These are phyloP conservation scores for Centropus bengalensis DNA, from an alignment of 2,113 vertebrate species.

Conservation along the genomic window DNA sequence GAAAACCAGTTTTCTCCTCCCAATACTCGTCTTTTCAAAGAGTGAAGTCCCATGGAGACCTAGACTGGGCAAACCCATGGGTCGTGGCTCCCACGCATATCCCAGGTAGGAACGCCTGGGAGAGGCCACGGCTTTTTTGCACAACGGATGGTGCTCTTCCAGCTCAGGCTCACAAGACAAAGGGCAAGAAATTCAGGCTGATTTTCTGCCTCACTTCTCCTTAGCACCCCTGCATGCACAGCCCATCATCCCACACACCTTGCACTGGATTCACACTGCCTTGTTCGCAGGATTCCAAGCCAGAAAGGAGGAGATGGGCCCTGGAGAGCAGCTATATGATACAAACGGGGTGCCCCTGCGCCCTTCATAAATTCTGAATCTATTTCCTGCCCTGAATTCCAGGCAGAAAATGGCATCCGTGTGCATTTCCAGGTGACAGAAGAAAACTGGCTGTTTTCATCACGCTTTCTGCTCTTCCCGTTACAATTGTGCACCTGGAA, in stretches of 20 bases:
- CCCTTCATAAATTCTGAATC: not conserved
- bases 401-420: constrained; percentile 57
- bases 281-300: not conserved
- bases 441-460: constrained; percentile 32
- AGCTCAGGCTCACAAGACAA: not conserved
- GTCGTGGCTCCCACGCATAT: rapidly evolving
- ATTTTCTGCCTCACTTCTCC: not conserved
- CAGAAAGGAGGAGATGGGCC: not conserved
- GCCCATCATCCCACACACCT: not conserved
- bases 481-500: constrained; percentile 55
- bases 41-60: not conserved
- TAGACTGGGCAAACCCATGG: not conserved
- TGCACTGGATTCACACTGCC: not conserved
- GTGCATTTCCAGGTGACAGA: constrained; percentile 42
- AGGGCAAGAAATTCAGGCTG: not conserved
- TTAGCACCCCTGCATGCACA: not conserved
- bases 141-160: not conserved
- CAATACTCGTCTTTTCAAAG: not conserved
- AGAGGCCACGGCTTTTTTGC: not conserved
- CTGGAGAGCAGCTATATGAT: not conserved
- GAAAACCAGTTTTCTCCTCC: not conserved
- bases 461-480: not conserved
- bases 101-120: not conserved
- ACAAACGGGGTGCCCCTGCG: not conserved
- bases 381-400: not conserved